Percentiles rank a stretch among this genome's conserved stretches.
Conservation (phyloP, 2,113 vertebrate species). For the Chaetorhynchus papuensis region DNA sequence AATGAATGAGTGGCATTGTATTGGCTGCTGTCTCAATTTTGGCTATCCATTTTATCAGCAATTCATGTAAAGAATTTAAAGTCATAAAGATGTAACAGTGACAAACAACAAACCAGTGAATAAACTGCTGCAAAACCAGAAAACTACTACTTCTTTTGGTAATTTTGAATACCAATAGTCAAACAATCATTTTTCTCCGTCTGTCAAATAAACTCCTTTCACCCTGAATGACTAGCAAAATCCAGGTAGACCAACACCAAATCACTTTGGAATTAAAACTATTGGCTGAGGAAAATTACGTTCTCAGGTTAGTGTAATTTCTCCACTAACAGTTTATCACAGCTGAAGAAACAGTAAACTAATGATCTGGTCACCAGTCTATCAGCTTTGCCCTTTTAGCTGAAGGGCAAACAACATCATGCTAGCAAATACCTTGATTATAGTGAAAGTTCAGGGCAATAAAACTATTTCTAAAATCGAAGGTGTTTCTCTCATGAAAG, state of each 20-base stretch:
- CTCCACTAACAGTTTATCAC: neutral
- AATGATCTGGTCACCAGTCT: neutral
- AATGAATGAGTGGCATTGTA: neutral
- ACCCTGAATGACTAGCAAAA: neutral
- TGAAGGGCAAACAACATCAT: neutral
- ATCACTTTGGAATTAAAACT: neutral
- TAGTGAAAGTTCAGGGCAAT: neutral
- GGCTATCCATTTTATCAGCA: neutral
- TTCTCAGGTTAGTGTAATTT: neutral
- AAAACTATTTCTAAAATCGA: neutral
- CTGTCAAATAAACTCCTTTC: neutral
- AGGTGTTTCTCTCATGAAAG: neutral
- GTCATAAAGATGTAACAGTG: neutral
- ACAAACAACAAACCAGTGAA: neutral
- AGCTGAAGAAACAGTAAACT: neutral
- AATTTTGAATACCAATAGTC: neutral
- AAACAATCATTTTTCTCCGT: neutral
- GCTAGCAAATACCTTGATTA: neutral
- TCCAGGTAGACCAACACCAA: neutral
- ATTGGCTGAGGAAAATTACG: neutral
- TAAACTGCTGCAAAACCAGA: neutral
- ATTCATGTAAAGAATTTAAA: neutral
- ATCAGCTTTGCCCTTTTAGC: neutral
- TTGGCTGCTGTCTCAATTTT: neutral
- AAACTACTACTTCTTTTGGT: neutral